Percentiles rank a stretch among this genome's conserved stretches.
These are phyloP conservation scores for Bos taurus DNA, from an alignment of 2,113 vertebrate species.

Conservation along the genomic window ARS-UCD2.0 NC_037338.1:5639501-5640000, in stretches of 20 bases:
- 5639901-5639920: background rate
- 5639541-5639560: background rate
- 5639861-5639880: background rate
- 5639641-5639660: background rate
- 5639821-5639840: background rate
- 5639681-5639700: background rate
- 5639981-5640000: fast-evolving
- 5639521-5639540: background rate
- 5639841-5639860: background rate
- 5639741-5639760: background rate
- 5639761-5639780: background rate
- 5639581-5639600: background rate
- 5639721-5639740: background rate
- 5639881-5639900: background rate
- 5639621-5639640: background rate
- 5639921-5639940: background rate
- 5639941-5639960: background rate
- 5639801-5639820: background rate
- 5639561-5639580: background rate
- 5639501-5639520: background rate
- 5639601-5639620: background rate
- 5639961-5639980: background rate
- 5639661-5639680: background rate
- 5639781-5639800: fast-evolving
- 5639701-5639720: background rate